Evolutionary conservation across 30 jellyfish, hydroid and myxozoan genomes (phyloP), one percentile per base, ranked within the genome.

Genomic region (Hydra vulgaris): DNA sequence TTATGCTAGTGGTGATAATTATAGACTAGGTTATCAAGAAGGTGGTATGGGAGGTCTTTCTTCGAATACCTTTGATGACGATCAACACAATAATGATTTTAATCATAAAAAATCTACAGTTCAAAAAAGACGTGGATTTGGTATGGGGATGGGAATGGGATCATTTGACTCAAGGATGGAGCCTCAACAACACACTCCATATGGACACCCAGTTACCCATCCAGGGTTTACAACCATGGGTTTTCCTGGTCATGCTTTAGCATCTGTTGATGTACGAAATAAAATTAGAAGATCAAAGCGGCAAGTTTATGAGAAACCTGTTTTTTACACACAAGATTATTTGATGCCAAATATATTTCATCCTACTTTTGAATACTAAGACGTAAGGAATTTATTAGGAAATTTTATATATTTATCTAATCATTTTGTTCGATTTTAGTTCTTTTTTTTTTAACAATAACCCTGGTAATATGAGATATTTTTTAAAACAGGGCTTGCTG

Each of bases 221-320:
- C 98, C 98, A 18, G 98, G 98, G 16, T 91, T 86, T 83, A 91
- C 98, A 20, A 91, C 98, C n/a, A 85, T 91, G 0, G 98, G 96
- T 0, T 91, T 82, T 82, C 98, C 98, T 17, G 98, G 98, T 21
- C 98, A 87, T 76, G 98, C 98, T 66, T 26, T 91, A 21, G 76
- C 98, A 27, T 66, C 98, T 17, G 77, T 87, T 21, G 98, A 91
- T 52, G 87, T 84, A 66, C 83, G 84, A 74, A 83, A 84, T 67
- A 84, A n/a, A 74, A 89, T 89, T 66, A 92, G 91, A 0, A 69
- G 76, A 69, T 24, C 15, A 15, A 69, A 69, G 27, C 76, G 76
- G 8, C 26, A 69, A 69, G 8, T 69, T 19, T 21, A 69, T 69
- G 76, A 12, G 5, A 5, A 40, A 12, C 12, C 61, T 40, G 61